Percentiles rank a stretch among this genome's conserved stretches.
phyloP scores from a whole-genome alignment of 2,113 vertebrate species.

The Malurus cyaneus region DNA sequence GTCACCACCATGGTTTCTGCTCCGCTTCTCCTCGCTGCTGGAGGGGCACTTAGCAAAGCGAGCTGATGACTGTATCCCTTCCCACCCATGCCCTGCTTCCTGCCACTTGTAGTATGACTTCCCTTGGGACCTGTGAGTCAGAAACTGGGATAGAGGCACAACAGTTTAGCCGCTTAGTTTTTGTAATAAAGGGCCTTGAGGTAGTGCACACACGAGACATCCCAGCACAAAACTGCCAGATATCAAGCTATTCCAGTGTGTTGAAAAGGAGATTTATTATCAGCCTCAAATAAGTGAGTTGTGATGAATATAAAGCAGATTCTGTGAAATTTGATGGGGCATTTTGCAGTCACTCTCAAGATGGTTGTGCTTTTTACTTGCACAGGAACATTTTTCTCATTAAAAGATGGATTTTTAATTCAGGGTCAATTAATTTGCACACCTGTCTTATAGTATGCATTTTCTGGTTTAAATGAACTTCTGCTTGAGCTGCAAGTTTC shows the following conservation, averaged over 20 bases:
- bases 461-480: background rate
- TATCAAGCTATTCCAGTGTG: background rate
- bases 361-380: background rate
- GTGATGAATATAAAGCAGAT: background rate
- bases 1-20: background rate
- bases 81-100: background rate
- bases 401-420: background rate
- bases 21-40: background rate
- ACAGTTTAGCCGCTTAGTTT: background rate
- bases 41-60: background rate
- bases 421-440: background rate
- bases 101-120: background rate
- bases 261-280: background rate
- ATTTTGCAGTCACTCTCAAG: background rate
- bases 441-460: background rate
- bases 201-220: background rate
- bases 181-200: background rate
- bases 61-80: background rate
- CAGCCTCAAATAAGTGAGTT: background rate
- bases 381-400: background rate
- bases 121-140: slow-evolving; percentile 10
- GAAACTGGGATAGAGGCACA: background rate
- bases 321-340: background rate
- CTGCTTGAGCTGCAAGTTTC: background rate
- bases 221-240: background rate